Conservation (phyloP, 1,140 invertebrate genomes). For the Diplogasteroides magnus region DNA sequence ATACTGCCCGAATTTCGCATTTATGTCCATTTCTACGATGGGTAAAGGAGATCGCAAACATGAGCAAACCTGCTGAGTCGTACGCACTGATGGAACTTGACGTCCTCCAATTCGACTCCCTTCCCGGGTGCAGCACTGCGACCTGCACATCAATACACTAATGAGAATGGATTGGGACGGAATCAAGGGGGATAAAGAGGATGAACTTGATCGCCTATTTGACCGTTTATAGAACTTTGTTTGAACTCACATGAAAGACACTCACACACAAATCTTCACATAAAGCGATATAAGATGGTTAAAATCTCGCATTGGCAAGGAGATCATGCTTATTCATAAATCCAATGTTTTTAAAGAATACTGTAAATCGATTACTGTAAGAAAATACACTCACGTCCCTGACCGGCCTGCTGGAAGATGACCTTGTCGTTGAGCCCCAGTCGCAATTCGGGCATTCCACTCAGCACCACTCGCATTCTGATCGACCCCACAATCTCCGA, state of each 20-base stretch:
- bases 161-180: no score
- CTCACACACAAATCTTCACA: no score
- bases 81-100: conserved; percentile 99
- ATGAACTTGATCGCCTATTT: no score
- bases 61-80: conserved; percentile 93
- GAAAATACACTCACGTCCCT: conserved; percentile 34
- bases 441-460: conserved; percentile 98
- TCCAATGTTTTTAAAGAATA: conserved; percentile 2
- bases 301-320: conserved; percentile 15
- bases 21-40: conserved; percentile 65
- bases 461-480: conserved; percentile 97
- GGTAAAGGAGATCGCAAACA: conserved; percentile 63
- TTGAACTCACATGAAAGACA: no score
- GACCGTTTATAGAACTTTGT: no score
- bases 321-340: no score
- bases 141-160: not conserved
- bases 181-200: no score
- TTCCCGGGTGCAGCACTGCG: conserved; percentile 67
- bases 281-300: no score
- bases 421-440: conserved; percentile 98
- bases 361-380: no score
- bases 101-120: conserved; percentile 96
- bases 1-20: not conserved
- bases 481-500: conserved; percentile 98
- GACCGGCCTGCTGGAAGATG: conserved; percentile 65